Base-by-base conservation (phyloP, 2,888 invertebrate species). In the Trachelus iudaicus region DNA sequence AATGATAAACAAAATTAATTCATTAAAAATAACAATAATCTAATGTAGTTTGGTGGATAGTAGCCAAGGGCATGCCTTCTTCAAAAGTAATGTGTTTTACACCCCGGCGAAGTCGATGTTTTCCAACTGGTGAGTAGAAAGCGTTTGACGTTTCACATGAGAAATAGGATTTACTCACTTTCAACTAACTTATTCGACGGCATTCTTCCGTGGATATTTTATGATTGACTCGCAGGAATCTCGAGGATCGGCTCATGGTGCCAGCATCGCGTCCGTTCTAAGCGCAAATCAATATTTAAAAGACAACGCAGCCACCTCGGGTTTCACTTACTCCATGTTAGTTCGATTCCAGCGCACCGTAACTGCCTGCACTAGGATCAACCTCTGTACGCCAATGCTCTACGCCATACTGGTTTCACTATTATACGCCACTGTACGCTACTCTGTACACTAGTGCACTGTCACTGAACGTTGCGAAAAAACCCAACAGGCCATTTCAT, bases 241-340 rank as follows among this genome's bases (percentile, higher is more conserved):
- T 81, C 69, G 71, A 79, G 77, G 76, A 81, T 77, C 77, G 81
- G 79, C 77, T 80, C 84, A 82, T 82, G 79, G 80, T 81, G 77
- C 80, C 76, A 83, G 81, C 82, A 81, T 83, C 81, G 84, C 81
- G 80, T 83, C 73, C 79, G 80, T 75, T 79, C 81, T 79, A 76
- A 79, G 75, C 81, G 83, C 83, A 83, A 88, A 88, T 89, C 87
- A 85, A 88, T 88, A 90, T 87, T 85, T 83, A 86, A 87, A 85
- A 88, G 87, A 86, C 85, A 88, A 87, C 84, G 84, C 83, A 80
- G 82, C 56, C 81, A 78, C 82, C 82, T 85, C 84, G 82, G 87
- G 85, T 88, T 87, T 87, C 85, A 83, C 83, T 86, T 83, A 82
- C 84, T 86, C 85, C 83, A 85, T 85, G 85, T 84, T 83, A 81